Base-by-base conservation (phyloP, 2,797 vertebrate species). In the Pelodytes ibericus region DNA sequence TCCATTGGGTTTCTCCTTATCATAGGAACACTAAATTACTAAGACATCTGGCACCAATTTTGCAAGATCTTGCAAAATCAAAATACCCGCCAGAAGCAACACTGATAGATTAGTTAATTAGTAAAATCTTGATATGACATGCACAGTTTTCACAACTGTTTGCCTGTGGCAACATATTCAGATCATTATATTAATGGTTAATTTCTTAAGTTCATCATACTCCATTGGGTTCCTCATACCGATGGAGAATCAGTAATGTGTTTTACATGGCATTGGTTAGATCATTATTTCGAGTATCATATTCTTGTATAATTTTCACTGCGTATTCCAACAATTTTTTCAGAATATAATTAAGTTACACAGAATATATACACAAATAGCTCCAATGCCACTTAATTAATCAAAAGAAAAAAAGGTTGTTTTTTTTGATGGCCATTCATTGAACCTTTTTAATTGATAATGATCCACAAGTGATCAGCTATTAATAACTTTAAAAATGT, bases 181-280 rank as follows among this genome's bases (percentile, higher is more conserved):
- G 18, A 77, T 67, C 69, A 72, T 77, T 66, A 72, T 51, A 77
- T 66, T 72, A 77, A 77, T 77, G 69, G 60, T 71, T 77, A 66
- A 77, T 72, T 70, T 39, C 74, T 59, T 24, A 58, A 41, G 41
- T 71, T 77, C 22, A 47, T 65, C 27, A 47, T 71, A 49, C 51
- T 72, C 61, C 61, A 59, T 39, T 72, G 69, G 61, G 22, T 77
- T 71, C 36, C 26, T 47, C 16, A 26, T 51, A 53, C 65, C 66
- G 56, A 31, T 60, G 25, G 44, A 27, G 44, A 66, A 72, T 72
- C 62, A 47, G 75, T 47, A 39, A 65, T 66, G 24, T 60, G 51
- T 64, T 53, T 65, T 77, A 64, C 41, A 56, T 47, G 29, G 62
- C 30, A 62, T 31, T 59, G 75, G 68, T 65, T 33, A 53, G 29